phyloP scores from a whole-genome alignment of 1,140 invertebrate species.

The Glomeris maerens region DNA sequence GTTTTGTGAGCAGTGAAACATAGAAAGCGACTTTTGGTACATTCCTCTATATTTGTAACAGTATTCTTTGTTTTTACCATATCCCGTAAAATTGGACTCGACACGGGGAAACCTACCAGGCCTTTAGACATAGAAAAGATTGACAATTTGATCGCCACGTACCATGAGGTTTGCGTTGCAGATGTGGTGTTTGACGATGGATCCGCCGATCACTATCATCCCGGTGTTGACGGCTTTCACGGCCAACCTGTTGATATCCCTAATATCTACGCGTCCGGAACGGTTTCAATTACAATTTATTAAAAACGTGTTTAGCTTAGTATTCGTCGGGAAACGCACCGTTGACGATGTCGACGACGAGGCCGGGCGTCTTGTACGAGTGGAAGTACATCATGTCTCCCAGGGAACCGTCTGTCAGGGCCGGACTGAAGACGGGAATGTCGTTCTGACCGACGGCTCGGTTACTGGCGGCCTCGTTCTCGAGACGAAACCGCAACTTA shows the following conservation, averaged over 20 bases:
- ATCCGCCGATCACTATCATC: constrained; percentile 95
- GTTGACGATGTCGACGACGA: constrained; percentile 85
- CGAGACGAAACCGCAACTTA: constrained; percentile 14
- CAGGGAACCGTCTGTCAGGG: constrained; percentile 92
- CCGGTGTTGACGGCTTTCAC: constrained; percentile 82
- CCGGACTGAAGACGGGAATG: constrained; percentile 96
- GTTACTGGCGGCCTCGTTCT: too few relatives aligned
- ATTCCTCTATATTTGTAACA: too few relatives aligned
- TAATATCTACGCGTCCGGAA: constrained; percentile 65
- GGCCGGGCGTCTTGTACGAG: constrained; percentile 78
- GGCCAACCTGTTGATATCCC: constrained; percentile 83
- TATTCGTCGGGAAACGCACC: too few relatives aligned
- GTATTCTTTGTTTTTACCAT: too few relatives aligned
- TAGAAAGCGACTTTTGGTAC: too few relatives aligned
- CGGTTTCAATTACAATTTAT: constrained; percentile 7
- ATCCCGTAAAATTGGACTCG: too few relatives aligned
- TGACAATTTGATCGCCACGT: too few relatives aligned
- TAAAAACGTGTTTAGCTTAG: too few relatives aligned
- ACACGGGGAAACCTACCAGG: too few relatives aligned
- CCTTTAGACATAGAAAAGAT: too few relatives aligned
- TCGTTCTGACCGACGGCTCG: constrained; percentile 59
- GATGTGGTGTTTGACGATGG: constrained; percentile 97
- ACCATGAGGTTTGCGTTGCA: constrained; percentile 95
- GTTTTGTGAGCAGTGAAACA: too few relatives aligned
- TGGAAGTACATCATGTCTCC: constrained; percentile 99